Conservation (phyloP, 2,797 vertebrate species). For the Apodemus agrarius region DNA sequence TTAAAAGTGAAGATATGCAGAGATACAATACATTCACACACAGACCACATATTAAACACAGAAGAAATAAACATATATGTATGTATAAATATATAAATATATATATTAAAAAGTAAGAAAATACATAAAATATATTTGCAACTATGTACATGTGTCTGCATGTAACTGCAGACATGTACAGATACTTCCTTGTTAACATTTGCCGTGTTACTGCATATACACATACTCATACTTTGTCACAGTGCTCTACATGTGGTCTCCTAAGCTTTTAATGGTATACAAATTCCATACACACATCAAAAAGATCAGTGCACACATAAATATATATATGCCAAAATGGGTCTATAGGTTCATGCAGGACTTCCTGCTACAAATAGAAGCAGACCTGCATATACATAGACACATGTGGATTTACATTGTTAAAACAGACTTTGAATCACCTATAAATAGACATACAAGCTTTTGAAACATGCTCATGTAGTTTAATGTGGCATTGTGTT, state of each 20-base stretch:
- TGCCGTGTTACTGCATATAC: neutral
- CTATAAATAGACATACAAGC: neutral
- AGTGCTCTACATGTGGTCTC: neutral
- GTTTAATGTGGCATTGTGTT: neutral
- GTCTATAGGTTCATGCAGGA: neutral
- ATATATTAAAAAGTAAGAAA: neutral
- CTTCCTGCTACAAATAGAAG: constrained; percentile 21
- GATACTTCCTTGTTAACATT: neutral
- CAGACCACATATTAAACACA: neutral
- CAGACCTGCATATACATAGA: constrained; percentile 1
- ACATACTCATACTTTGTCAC: neutral
- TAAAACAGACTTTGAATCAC: neutral
- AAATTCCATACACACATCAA: neutral
- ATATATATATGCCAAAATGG: neutral
- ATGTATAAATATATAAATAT: too few relatives aligned
- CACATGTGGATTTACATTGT: neutral
- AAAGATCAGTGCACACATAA: neutral
- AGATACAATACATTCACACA: neutral
- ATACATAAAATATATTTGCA: neutral
- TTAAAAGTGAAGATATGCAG: neutral
- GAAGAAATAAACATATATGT: neutral
- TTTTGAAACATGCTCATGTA: constrained; percentile 13
- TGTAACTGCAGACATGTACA: neutral
- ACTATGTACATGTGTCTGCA: neutral
- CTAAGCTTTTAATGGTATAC: neutral